Conservation (phyloP, 2,797 vertebrate species). For the Falco peregrinus region DNA sequence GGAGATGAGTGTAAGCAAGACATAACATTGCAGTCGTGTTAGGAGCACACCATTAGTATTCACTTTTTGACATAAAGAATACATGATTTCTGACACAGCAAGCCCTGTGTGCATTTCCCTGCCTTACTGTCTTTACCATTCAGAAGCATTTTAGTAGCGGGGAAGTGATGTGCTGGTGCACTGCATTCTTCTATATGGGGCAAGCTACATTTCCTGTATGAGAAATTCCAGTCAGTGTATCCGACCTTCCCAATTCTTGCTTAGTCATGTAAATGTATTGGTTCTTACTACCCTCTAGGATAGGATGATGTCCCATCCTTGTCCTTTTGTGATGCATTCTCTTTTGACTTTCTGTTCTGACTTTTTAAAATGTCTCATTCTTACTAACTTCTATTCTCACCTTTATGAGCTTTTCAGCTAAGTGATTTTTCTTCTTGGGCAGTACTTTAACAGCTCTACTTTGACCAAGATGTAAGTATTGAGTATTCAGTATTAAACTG, state of each 20-base stretch:
- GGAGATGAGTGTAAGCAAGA: not conserved
- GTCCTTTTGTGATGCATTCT: not conserved
- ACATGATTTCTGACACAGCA: not conserved
- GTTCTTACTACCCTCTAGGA: not conserved
- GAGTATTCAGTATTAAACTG: not conserved
- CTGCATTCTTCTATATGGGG: not conserved
- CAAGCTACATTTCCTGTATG: not conserved
- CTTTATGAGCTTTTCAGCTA: not conserved
- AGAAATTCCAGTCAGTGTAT: not conserved
- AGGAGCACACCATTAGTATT: not conserved
- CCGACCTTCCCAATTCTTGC: not conserved
- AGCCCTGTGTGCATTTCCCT: not conserved
- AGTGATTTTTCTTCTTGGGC: not conserved
- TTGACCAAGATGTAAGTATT: not conserved
- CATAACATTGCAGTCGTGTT: fast-evolving
- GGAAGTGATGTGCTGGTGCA: not conserved
- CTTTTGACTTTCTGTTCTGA: not conserved
- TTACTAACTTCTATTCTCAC: not conserved
- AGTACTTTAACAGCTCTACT: not conserved
- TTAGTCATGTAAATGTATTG: not conserved
- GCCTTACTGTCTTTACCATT: not conserved
- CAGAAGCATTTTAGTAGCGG: not conserved
- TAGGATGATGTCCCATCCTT: not conserved
- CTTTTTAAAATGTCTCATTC: not conserved
- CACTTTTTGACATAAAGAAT: not conserved